Base-by-base conservation (phyloP, 1,140 invertebrate species). In the Bombyx mandarina region DNA sequence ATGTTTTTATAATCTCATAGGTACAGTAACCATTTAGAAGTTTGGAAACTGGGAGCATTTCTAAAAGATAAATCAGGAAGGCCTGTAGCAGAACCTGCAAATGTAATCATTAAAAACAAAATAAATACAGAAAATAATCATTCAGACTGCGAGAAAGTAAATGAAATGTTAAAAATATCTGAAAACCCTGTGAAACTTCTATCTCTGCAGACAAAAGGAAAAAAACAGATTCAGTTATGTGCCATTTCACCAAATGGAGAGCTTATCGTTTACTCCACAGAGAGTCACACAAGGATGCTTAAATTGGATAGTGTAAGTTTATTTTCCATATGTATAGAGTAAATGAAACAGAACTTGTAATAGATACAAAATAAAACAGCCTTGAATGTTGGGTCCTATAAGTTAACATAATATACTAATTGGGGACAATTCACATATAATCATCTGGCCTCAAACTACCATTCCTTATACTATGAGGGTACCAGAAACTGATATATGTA, bases 221-320 rank as follows among this genome's bases (percentile, higher is more conserved):
- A 90, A 7, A 92, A 93, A 67, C 86, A 82, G 18, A 92, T 96
- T 18, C 71, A 91, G 7, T 93, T 91, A 70, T 90, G 90, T 71
- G 90, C 91, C 7, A 85, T 96, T 6, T 94, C 93, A 7, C 88
- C 89, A 1, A 89, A 93, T 71, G 92, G 91, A 2, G 89, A 91
- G 55, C 91, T 91, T 73, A 90, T 97, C 35, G 91, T 93, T 8
- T 95, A 95, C 76, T 93, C 94, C 0, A 95, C 94, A 1, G 83
- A 91, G 42, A 88, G 75, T 48, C 84, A 90, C 46, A 69, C 95
- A 12, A 90, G 92, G 58, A 80, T 96, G 43, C 93, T 93, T 69
- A 90, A 90, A 65, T 91, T 95, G 62, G 88, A 90, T 48, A 77
- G 90, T 48, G 87, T 89, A 72, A 82, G 82, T 81, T 58, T 53